Percentiles rank a stretch among this genome's conserved stretches.
Conservation (phyloP, 1,140 invertebrate genomes). For the Drosophila suzukii region DNA sequence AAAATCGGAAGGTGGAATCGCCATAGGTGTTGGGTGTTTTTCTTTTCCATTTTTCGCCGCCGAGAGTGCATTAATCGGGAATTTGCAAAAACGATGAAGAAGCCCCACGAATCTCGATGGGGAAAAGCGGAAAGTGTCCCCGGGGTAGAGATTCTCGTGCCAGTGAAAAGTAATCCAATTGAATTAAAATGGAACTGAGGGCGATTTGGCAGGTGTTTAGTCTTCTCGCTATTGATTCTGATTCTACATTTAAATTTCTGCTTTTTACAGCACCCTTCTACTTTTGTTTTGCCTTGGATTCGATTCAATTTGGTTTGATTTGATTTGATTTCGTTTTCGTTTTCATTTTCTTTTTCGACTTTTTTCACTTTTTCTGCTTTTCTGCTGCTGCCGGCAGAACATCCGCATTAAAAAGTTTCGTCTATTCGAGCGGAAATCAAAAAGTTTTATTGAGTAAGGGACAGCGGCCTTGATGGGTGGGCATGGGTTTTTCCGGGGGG, state of each 20-base stretch:
- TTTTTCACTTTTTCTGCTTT: slow-evolving; percentile 7
- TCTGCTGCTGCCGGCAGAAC: slow-evolving; percentile 53
- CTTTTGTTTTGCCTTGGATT: slow-evolving; percentile 52
- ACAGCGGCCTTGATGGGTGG: slow-evolving; percentile 28
- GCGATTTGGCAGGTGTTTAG: slow-evolving; percentile 47
- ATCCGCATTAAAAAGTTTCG: slow-evolving; percentile 78
- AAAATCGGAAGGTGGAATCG: neutral
- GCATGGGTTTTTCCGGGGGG: neutral
- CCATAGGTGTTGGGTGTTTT: neutral
- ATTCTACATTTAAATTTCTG: slow-evolving; percentile 71
- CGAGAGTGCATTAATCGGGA: slow-evolving; percentile 61
- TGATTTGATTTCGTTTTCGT: slow-evolving; percentile 56
- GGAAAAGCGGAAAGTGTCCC: slow-evolving; percentile 33
- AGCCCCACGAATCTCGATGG: slow-evolving; percentile 37
- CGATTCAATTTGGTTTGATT: slow-evolving; percentile 51
- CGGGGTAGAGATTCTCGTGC: slow-evolving; percentile 1
- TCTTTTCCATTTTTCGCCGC: neutral
- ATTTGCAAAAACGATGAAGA: slow-evolving; percentile 52
- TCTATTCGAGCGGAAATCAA: slow-evolving; percentile 78
- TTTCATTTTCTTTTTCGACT: slow-evolving; percentile 30
- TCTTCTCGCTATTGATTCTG: slow-evolving; percentile 41
- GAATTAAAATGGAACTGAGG: slow-evolving; percentile 69
- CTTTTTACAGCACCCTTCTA: slow-evolving; percentile 7
- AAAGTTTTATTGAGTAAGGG: slow-evolving; percentile 77
- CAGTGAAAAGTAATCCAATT: slow-evolving; percentile 71